Evolutionary conservation across 2,888 invertebrate genomes (phyloP), one percentile per base, ranked within the genome.

Genomic region (Lamellibrachia satsuma): DNA sequence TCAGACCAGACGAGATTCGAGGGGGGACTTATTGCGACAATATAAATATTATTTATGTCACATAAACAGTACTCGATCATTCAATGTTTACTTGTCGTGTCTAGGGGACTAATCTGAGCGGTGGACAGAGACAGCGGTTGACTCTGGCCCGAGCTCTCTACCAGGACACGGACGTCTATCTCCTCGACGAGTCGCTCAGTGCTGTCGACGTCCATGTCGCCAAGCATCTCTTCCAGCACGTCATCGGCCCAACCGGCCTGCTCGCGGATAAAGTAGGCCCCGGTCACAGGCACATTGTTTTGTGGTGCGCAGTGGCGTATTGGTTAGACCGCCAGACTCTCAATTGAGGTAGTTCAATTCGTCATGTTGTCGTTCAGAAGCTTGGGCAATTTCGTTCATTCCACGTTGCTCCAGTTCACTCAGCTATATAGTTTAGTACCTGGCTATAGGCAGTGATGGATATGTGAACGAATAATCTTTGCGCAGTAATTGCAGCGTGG

Each of bases 141-240:
- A 95, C 94, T 51, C 91, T 96, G 91, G 96, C 96, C 7, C 94
- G 96, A 60, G 95, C 96, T 7, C 94, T 95, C 3, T 96, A 96
- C 93, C 93, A 94, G 92, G 94, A 96, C 92, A 93, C 94, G 0
- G 96, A 96, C 93, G 93, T 96, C 27, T 95, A 95, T 91, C 93
- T 96, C 7, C 91, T 96, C 90, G 96, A 96, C 92, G 96, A 96
- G 92, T 95, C 96, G 3, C 93, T 96, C 9, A 95, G 95, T 90
- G 96, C 96, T 9, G 95, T 96, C 0, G 96, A 96, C 93, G 93
- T 95, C 7, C 96, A 95, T 93, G 96, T 96, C n/a, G 95, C 95
- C 60, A 93, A 94, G 39, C 95, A 95, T 93, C 95, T 96, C 90
- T 96, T 96, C 93, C 93, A 94, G 8, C 90, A 95, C n/a, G 96